phyloP scores from a whole-genome alignment of 2,113 vertebrate genomes.

The Zosterops japonicus region DNA sequence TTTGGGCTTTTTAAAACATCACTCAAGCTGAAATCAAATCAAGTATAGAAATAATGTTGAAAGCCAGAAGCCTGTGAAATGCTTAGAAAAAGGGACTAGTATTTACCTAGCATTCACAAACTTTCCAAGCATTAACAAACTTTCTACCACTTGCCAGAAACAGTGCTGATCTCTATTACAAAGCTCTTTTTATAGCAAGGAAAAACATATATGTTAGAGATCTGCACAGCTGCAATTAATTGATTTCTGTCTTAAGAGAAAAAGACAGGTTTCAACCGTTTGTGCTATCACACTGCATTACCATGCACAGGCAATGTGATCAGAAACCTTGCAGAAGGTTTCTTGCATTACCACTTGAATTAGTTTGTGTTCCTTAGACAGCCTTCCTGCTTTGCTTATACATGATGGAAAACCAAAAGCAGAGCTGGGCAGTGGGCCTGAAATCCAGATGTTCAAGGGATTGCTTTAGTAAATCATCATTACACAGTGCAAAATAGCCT shows the following conservation, averaged over 20 bases:
- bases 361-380: neutral
- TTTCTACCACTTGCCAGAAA: neutral
- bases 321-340: neutral
- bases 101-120: neutral
- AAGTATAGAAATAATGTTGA: neutral
- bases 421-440: neutral
- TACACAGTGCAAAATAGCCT: neutral
- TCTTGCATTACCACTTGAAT: neutral
- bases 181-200: neutral
- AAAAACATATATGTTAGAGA: neutral
- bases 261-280: neutral
- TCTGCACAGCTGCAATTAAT: neutral
- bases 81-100: neutral
- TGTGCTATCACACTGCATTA: neutral
- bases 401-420: neutral
- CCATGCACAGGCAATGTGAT: neutral
- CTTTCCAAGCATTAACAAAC: neutral
- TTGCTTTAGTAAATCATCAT: neutral
- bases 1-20: neutral
- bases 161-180: neutral
- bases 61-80: neutral
- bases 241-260: neutral
- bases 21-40: slow-evolving; percentile 26
- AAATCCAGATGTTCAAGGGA: neutral
- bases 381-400: neutral